Base-by-base conservation (phyloP, 2,797 vertebrate species). In the Sebastes cheni region DNA sequence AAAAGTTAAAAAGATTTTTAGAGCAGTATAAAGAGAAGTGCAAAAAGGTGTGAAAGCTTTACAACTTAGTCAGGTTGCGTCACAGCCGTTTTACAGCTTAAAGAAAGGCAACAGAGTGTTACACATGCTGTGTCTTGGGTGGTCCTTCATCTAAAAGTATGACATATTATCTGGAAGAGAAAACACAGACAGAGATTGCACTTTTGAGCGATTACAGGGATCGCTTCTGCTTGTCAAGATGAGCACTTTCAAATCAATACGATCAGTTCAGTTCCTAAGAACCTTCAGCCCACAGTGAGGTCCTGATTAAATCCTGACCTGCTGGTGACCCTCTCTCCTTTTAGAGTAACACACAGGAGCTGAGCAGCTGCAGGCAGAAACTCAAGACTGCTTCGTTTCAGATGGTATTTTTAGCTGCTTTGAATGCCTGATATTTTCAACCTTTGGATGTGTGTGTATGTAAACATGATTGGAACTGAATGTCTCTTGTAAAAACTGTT, bases 151-250 rank as follows among this genome's bases (percentile, higher is more conserved):
- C 93, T 96, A 96, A 96, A 96, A 96, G 94, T 92, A 96, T 89
- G 95, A 95, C 93, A 95, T 91, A 91, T 95, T 95, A 96, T 95
- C 95, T 95, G 95, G 78, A 95, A 95, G 93, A 95, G 91, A 95
- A 90, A 95, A 93, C 90, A 95, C 86, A 96, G 88, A 93, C 87
- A 93, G 79, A 86, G 81, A 92, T 86, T 80, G 88, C 90, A 89
- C 91, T 83, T 90, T 92, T 92, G 84, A 91, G 87, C 84, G n/a
- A 85, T 79, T 54, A 74, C 27, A 84, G 60, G 22, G 70, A 82
- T 79, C 46, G 67, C 80, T 29, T 71, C 55, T 69, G 72, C 25
- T 67, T 50, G 67, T 69, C 61, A 81, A 80, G 61, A 76, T 81
- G 22, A 83, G 39, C 73, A 83, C 55, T 79, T 72, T 84, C 36